Percentiles rank a stretch among this genome's conserved stretches.
Conservation (phyloP, 2,888 invertebrate species). For the Xiphydria camelus region DNA sequence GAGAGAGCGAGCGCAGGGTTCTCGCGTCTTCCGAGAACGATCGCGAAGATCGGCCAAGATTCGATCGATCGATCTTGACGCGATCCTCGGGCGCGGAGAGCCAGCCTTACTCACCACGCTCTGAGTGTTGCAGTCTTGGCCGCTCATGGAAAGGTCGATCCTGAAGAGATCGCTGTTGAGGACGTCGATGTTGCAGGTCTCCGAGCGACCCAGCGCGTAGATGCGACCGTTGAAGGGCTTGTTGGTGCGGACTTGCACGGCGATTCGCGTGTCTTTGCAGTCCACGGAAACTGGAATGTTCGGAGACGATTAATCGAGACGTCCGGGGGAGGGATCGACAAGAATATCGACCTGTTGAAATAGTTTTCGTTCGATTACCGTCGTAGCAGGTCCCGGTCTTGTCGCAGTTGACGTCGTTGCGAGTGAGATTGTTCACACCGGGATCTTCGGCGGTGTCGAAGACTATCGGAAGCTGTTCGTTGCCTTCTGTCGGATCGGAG, state of each 20-base stretch:
- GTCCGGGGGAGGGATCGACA: background rate
- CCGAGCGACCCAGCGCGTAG: constrained; percentile 89
- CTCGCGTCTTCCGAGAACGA: too few relatives aligned
- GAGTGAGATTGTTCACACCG: constrained; percentile 72
- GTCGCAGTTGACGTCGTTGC: constrained; percentile 86
- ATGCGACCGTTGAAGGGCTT: constrained; percentile 94
- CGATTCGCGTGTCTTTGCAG: constrained; percentile 92
- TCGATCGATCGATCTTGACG: too few relatives aligned
- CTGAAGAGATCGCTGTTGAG: constrained; percentile 90
- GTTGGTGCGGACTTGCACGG: constrained; percentile 89
- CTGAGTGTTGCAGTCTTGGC: constrained; percentile 94
- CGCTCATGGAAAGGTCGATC: constrained; percentile 88
- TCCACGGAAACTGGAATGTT: constrained; percentile 79
- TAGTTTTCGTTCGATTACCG: constrained; percentile 63
- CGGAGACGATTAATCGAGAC: constrained; percentile 17
- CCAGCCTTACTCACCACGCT: constrained; percentile 75
- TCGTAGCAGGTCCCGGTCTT: constrained; percentile 94
- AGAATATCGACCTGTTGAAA: background rate
- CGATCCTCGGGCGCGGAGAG: background rate
- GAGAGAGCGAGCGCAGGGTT: too few relatives aligned
- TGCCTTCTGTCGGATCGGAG: too few relatives aligned
- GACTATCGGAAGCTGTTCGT: constrained; percentile 70
- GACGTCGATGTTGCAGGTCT: constrained; percentile 94
- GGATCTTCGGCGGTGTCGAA: constrained; percentile 80
- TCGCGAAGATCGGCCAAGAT: too few relatives aligned